Evolutionary conservation across 2,113 vertebrate genomes (phyloP), one percentile per base, ranked within the genome.

Genomic region (Spilogale gracilis): DNA sequence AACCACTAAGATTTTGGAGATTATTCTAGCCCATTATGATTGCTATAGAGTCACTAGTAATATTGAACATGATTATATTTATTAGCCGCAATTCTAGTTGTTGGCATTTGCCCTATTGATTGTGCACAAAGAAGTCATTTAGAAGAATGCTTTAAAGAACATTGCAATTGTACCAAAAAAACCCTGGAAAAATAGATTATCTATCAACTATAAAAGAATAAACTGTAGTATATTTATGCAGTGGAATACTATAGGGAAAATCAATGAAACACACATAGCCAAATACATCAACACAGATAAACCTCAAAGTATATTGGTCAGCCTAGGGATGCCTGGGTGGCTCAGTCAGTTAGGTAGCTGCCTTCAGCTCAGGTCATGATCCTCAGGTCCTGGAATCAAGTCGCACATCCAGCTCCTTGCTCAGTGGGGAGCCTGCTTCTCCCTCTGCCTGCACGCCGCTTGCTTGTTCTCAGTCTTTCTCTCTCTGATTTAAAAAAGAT

Each of bases 221-320:
- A 63, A 60, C 56, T 69, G 2, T 78, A 91, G 21, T 89, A 18
- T 82, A 89, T 74, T 71, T 17, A 67, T 87, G 63, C 5, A 94
- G 2, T 45, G 73, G 32, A 38, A 69, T 65, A 38, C 38, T 76
- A 32, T 13, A 82, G 14, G 85, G 52, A 86, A 87, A 91, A 60
- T n/a, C 89, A 91, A 96, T 85, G 52, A 71, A 93, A 79, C 48
- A 67, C 45, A 73, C 38, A 73, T 45, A 96, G 30, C 38, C 18
- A 92, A 78, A 81, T 58, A 27, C 14, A 67, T 91, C 67, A 73
- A 73, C 11, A 89, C 85, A 95, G 71, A 86, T 38, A n/a, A 96
- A 89, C n/a, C 67, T 83, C 5, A 48, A 69, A 89, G n/a, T 80
- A 61, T 58, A 65, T 71, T 80, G 12, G 74, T 87, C 23, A 81